A percentile compares a stretch with the other conserved stretches of the same genome.
Evolutionary conservation across 2,888 invertebrate species (phyloP).

Genomic region (Protodeltote pygarga): DNA sequence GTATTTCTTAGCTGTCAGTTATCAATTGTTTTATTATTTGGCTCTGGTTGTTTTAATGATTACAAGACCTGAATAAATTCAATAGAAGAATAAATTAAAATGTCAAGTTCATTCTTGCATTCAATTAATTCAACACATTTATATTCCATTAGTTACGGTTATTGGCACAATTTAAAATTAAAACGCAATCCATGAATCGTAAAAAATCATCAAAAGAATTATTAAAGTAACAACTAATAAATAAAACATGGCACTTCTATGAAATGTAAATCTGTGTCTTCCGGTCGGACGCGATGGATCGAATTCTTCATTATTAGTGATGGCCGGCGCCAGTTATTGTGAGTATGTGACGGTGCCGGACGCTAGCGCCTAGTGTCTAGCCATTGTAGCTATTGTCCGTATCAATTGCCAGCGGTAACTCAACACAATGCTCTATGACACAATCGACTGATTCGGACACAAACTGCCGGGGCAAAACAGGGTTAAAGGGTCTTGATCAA

Average conservation of each 20-base stretch:
- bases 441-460: constrained; percentile 27
- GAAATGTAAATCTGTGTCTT: constrained; percentile 26
- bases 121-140: too few relatives aligned
- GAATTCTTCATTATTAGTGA: constrained; percentile 26
- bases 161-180: too few relatives aligned
- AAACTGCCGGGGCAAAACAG: background rate
- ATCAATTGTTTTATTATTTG: too few relatives aligned
- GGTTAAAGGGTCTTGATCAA: background rate
- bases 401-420: constrained; percentile 19
- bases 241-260: constrained; percentile 6
- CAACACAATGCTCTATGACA: constrained; percentile 35
- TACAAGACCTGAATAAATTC: too few relatives aligned
- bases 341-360: constrained; percentile 35
- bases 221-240: background rate
- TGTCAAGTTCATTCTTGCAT: too few relatives aligned
- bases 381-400: constrained; percentile 36
- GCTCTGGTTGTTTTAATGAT: too few relatives aligned
- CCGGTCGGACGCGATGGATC: constrained; percentile 10
- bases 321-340: constrained; percentile 43
- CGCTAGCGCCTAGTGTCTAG: constrained; percentile 40
- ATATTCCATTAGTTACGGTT: too few relatives aligned
- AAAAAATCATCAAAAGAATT: too few relatives aligned
- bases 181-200: too few relatives aligned
- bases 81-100: too few relatives aligned
- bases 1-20: too few relatives aligned